phyloP scores from a whole-genome alignment of 1,140 invertebrate species.

The Formica selysi region DNA sequence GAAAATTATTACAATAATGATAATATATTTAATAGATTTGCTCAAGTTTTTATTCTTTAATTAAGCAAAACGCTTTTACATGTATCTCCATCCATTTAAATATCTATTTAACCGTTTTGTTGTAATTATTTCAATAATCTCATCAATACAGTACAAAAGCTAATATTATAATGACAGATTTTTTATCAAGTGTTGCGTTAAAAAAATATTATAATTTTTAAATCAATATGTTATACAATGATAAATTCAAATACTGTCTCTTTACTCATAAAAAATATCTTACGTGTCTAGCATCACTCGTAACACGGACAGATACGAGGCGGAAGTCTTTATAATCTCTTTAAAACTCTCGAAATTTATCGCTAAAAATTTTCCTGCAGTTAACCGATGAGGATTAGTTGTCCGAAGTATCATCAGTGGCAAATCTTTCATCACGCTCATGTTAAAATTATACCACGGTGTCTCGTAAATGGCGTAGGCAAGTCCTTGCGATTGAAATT shows the following conservation, averaged over 20 bases:
- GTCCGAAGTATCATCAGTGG: conserved; percentile 34
- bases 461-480: conserved; percentile 27
- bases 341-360: conserved; percentile 67
- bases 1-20: background rate
- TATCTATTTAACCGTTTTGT: background rate
- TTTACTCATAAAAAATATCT: background rate
- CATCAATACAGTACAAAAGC: background rate
- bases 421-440: conserved; percentile 27
- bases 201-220: background rate
- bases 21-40: background rate
- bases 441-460: conserved; percentile 44
- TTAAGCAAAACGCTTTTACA: background rate
- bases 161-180: background rate
- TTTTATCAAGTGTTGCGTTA: background rate
- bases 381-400: conserved; percentile 17
- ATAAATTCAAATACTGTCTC: background rate
- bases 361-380: conserved; percentile 46
- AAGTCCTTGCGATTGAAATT: conserved; percentile 45
- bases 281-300: conserved; percentile 45
- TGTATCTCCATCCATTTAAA: background rate
- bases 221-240: background rate
- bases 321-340: conserved; percentile 61
- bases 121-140: background rate
- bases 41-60: background rate
- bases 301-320: conserved; percentile 63